A percentile compares a stretch with the other conserved stretches of the same genome.
Evolutionary conservation across 2,888 invertebrate species (phyloP).

Genomic region (Pristionchus fissidentatus): DNA sequence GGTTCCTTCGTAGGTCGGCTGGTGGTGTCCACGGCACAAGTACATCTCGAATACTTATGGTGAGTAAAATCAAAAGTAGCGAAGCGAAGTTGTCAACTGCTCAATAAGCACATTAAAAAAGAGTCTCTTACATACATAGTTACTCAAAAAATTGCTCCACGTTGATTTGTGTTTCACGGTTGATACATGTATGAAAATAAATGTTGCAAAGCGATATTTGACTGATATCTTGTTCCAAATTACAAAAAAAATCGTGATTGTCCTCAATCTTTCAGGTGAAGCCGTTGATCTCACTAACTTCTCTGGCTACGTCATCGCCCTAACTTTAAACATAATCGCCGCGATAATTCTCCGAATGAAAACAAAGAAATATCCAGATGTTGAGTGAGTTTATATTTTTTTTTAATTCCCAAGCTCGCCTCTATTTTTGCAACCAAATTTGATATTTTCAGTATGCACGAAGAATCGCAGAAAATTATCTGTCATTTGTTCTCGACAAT

Average conservation of each 20-base stretch:
- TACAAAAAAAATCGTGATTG: background rate
- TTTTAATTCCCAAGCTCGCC: no score
- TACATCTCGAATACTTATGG: slow-evolving; percentile 33
- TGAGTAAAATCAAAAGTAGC: background rate
- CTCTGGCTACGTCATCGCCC: slow-evolving; percentile 9
- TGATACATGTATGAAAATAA: no score
- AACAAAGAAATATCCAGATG: background rate
- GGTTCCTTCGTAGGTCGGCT: background rate
- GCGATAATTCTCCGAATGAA: background rate
- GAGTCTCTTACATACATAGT: no score
- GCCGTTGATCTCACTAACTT: background rate
- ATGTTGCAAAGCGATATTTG: no score
- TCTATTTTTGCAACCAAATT: background rate
- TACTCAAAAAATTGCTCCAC: background rate
- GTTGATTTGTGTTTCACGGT: background rate
- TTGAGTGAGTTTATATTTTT: background rate
- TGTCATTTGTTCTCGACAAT: slow-evolving; percentile 39
- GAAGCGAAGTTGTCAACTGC: no score
- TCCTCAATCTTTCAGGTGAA: slow-evolving; percentile 17
- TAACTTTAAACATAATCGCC: background rate
- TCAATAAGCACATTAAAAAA: no score
- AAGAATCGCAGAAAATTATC: slow-evolving; percentile 34
- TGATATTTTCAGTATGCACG: background rate
- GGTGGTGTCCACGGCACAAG: slow-evolving; percentile 37
- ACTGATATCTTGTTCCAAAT: no score